A percentile compares a stretch with the other conserved stretches of the same genome.
Conservation (phyloP, 64 coral and sea anemone species). For the Montipora capricornis region DNA sequence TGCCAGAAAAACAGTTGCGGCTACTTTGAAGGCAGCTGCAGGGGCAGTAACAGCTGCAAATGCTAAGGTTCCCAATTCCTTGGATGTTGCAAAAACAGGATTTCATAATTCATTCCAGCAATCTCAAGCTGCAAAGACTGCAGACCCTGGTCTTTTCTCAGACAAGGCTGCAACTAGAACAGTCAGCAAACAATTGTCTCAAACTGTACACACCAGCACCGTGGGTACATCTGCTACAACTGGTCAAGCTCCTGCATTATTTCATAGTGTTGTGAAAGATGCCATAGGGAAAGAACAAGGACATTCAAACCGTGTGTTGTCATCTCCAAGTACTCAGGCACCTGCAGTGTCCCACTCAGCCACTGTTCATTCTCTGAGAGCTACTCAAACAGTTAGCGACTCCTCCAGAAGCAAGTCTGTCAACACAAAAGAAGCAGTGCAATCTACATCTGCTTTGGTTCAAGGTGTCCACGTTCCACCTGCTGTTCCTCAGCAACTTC, state of each 20-base stretch:
- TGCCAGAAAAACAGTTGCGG: conserved; percentile 27
- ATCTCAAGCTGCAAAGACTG: neutral
- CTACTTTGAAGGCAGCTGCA: conserved; percentile 45
- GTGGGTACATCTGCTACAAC: neutral
- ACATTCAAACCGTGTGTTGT: neutral
- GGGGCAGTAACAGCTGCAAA: conserved; percentile 37
- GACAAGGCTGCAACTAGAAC: neutral
- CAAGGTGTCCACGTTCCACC: conserved; percentile 15
- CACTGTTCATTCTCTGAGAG: neutral
- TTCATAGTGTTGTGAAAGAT: conserved; percentile 43
- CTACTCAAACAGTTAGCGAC: neutral
- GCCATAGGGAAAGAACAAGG: conserved; percentile 9
- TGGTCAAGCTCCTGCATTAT: conserved; percentile 42
- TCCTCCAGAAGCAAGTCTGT: neutral
- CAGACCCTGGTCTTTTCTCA: neutral
- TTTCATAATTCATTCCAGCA: neutral
- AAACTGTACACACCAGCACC: neutral
- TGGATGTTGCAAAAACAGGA: neutral
- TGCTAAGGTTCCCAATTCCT: neutral
- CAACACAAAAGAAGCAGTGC: neutral
- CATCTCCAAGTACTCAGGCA: neutral
- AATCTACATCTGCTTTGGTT: neutral
- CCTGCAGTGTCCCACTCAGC: neutral
- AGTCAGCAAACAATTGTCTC: neutral
- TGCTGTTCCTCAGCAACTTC: conserved; percentile 13